Base-by-base conservation (phyloP, 2,113 vertebrate genomes). In the Brachypteracias leptosomus region DNA sequence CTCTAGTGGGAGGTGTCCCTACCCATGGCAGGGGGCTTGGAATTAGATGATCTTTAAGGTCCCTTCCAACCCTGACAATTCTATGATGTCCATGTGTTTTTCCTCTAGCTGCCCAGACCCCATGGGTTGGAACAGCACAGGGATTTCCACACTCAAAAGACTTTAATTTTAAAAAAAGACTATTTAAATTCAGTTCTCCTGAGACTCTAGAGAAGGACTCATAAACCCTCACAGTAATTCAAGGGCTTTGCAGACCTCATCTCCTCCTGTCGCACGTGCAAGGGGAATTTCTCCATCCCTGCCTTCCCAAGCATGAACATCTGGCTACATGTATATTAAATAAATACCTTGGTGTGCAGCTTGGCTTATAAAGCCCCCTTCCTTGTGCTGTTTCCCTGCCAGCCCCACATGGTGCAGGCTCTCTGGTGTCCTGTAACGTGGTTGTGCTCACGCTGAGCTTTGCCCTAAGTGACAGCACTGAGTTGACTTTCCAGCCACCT, bases 401-500 rank as follows among this genome's bases (percentile, higher is more conserved):
- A 89, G 88, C 46, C 38, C 46, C 70, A 35, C 2, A 0, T 5
- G 0, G 0, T 7, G 65, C 10, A 18, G 52, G 4, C 61, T 35
- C 63, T 71, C 88, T 15, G 35, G 46, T 55, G 85, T 18, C 70
- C 57, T 58, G 33, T 63, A 42, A 59, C 1, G 1, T 2, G 13
- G 42, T 2, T 54, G 31, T 8, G 13, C 19, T 71, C 42, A 8
- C 1, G 1, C 54, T 33, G 40, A 85, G 85, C 38, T 87, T 49
- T 81, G 65, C 68, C 81, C 42, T 35, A n/a, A 7, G 66, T 17
- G 55, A 11, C 33, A 57, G 85, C 63, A 40, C 42, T 2, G 6
- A 18, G 57, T 47, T 29, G 29, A 38, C 21, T 36, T 38, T 25
- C 63, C 57, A 46, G 31, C 24, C 83, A 44, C 46, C 44, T 66